These are phyloP conservation scores for Periophthalmus magnuspinnatus DNA, from an alignment of 2,797 vertebrate species.

Conservation along the genomic window DNA sequence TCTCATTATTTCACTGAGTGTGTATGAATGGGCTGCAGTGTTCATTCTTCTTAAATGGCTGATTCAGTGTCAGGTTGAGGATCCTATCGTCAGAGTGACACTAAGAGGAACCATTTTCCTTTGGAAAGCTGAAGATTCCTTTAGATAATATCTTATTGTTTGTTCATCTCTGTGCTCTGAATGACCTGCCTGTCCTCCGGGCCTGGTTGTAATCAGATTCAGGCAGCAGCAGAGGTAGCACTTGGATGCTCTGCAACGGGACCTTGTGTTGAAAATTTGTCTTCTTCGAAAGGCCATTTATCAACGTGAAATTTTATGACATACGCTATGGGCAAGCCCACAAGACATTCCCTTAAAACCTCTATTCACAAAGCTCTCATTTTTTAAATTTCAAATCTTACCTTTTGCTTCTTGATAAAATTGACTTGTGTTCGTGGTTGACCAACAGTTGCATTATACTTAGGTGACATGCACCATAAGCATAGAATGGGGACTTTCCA, in stretches of 20 bases:
- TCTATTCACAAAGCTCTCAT: constrained; percentile 53
- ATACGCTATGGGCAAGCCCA: constrained; percentile 62
- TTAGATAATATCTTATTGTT: constrained; percentile 87
- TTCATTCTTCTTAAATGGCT: constrained; percentile 87
- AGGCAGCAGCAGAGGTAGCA: constrained; percentile 75
- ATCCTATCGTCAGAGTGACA: constrained; percentile 84
- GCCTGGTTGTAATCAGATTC: constrained; percentile 80
- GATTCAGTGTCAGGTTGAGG: constrained; percentile 87
- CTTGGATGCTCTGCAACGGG: constrained; percentile 68
- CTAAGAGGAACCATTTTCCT: constrained; percentile 85
- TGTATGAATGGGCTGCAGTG: constrained; percentile 80
- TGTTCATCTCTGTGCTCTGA: constrained; percentile 82
- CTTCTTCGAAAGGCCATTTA: constrained; percentile 71
- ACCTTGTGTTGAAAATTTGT: constrained; percentile 71
- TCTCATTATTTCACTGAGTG: constrained; percentile 82
- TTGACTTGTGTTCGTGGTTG: constrained; percentile 29
- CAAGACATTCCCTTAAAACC: constrained; percentile 65
- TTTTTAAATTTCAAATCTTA: constrained; percentile 56
- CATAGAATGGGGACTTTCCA: constrained; percentile 65
- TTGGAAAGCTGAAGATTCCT: constrained; percentile 86
- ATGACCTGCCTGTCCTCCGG: constrained; percentile 83
- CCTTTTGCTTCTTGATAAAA: constrained; percentile 23
- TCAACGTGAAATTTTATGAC: constrained; percentile 72
- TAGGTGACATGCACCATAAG: constrained; percentile 26
- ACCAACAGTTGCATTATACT: constrained; percentile 25